phyloP scores from a whole-genome alignment of 1,140 invertebrate genomes.

The Adelges cooleyi region DNA sequence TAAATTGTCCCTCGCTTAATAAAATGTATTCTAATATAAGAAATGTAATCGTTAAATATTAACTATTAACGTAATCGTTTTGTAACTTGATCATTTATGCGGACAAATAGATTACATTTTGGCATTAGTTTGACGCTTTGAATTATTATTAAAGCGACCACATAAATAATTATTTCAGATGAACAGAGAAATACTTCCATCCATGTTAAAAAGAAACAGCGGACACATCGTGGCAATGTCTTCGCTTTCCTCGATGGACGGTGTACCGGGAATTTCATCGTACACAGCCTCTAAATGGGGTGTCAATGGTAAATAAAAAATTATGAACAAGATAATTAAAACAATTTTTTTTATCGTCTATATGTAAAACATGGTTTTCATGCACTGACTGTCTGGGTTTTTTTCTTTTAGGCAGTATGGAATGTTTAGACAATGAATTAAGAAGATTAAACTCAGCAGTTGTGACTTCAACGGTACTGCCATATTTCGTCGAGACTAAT shows the following conservation, averaged over 20 bases:
- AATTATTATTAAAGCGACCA: no score
- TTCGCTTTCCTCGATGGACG: slow-evolving; percentile 53
- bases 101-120: no score
- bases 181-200: slow-evolving; percentile 16
- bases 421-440: slow-evolving; percentile 33
- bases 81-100: no score
- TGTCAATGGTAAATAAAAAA: slow-evolving; percentile 30
- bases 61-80: no score
- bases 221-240: slow-evolving; percentile 29
- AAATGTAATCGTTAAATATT: no score
- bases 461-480: slow-evolving; percentile 32
- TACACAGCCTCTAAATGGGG: slow-evolving; percentile 70
- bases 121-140: no score
- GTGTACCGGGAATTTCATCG: slow-evolving; percentile 58
- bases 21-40: no score
- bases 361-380: no score
- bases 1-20: no score
- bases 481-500: slow-evolving; percentile 34
- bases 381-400: neutral
- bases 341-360: no score
- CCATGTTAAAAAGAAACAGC: slow-evolving; percentile 17
- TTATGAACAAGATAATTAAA: no score
- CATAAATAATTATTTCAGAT: slow-evolving; percentile 28
- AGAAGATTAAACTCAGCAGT: slow-evolving; percentile 30
- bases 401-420: slow-evolving; percentile 34